These are phyloP conservation scores for Anthopleura sola DNA, from an alignment of 64 coral and sea anemone species.

Conservation along the genomic window DNA sequence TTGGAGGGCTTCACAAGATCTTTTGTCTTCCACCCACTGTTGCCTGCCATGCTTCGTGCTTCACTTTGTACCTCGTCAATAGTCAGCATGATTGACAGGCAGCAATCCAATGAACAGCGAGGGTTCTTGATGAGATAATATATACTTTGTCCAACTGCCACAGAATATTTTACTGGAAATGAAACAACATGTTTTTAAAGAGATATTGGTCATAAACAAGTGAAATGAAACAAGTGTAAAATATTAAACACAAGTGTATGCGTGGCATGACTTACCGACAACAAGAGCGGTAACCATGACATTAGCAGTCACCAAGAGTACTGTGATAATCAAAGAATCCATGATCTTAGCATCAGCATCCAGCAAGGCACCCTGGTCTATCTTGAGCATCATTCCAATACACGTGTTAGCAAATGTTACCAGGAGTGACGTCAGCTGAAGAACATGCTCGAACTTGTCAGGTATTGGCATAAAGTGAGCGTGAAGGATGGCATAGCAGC, in stretches of 20 bases:
- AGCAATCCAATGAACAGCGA: background rate
- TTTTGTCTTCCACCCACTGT: background rate
- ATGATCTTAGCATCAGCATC: background rate
- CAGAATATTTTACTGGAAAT: conserved; percentile 4
- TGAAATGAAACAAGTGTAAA: too few species aligned
- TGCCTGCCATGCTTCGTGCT: background rate
- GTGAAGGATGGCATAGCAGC: conserved; percentile 45
- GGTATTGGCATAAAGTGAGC: conserved; percentile 59
- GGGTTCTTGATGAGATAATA: background rate
- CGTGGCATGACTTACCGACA: conserved; percentile 10
- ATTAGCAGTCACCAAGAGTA: conserved; percentile 14
- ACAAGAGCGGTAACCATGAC: conserved; percentile 30
- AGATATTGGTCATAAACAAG: too few species aligned
- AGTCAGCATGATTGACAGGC: conserved; percentile 1
- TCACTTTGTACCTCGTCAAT: background rate
- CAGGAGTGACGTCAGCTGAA: conserved; percentile 48
- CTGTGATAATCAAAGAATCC: conserved; percentile 12
- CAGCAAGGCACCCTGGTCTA: conserved; percentile 18
- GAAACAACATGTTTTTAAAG: too few species aligned
- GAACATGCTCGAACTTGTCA: conserved; percentile 59
- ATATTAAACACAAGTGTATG: too few species aligned
- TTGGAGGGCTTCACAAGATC: background rate
- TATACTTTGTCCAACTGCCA: background rate
- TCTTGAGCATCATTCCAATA: conserved; percentile 59
- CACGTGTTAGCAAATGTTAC: conserved; percentile 49